These are phyloP conservation scores for Ormyrus nitidulus DNA, from an alignment of 2,888 invertebrate genomes.

Conservation along the genomic window DNA sequence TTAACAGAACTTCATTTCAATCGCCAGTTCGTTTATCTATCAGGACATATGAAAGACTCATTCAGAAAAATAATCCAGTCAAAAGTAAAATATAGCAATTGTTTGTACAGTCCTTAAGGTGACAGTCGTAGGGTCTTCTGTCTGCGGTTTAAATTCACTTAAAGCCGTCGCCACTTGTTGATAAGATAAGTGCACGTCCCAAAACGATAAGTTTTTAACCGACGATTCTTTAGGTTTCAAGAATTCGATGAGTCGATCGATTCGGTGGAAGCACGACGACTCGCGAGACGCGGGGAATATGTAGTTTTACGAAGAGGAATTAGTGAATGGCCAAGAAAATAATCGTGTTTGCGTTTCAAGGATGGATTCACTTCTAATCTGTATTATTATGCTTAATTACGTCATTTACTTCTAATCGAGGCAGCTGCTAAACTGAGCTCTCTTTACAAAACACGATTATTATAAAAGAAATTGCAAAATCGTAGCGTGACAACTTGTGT, in stretches of 20 bases:
- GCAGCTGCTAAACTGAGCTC: no score
- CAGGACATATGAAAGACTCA: no score
- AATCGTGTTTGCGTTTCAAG: background rate
- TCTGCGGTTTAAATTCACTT: background rate
- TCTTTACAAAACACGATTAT: no score
- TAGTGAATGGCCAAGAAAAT: background rate
- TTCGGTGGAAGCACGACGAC: background rate
- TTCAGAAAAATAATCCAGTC: no score
- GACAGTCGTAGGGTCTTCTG: constrained; percentile 14
- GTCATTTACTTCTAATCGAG: background rate
- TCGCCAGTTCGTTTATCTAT: no score
- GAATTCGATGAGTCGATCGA: no score
- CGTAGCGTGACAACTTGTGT: no score
- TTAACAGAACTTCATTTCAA: no score
- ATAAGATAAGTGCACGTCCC: constrained; percentile 53
- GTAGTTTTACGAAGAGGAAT: background rate
- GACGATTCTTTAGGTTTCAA: background rate
- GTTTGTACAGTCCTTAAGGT: background rate
- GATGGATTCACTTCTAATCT: background rate
- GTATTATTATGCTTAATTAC: background rate
- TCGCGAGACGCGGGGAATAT: background rate
- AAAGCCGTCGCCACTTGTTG: constrained; percentile 34
- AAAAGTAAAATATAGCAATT: background rate
- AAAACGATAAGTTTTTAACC: constrained; percentile 53
- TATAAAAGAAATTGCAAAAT: no score